These are phyloP conservation scores for Eretmochelys imbricata DNA, from an alignment of 2,113 vertebrate genomes.

Conservation along the genomic window DNA sequence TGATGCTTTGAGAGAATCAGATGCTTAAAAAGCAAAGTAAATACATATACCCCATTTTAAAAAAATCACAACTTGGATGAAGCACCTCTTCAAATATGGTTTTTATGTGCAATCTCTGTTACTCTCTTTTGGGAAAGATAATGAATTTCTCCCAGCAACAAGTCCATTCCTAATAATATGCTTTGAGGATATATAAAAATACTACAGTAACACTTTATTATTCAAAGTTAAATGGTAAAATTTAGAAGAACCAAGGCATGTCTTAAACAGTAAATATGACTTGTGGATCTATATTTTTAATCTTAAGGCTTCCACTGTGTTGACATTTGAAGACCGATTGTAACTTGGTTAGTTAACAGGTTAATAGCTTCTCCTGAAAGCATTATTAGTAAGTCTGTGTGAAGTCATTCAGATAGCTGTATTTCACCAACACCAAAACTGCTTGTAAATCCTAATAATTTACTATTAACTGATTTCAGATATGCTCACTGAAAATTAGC, in stretches of 20 bases:
- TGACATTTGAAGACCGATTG: constrained; percentile 14
- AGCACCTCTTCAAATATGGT: neutral
- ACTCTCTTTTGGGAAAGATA: neutral
- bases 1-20: constrained; percentile 18
- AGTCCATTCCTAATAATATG: neutral
- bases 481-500: neutral
- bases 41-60: too few relatives aligned
- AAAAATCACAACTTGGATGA: neutral
- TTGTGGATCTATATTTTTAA: neutral
- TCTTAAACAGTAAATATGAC: neutral
- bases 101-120: neutral
- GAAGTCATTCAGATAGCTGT: neutral
- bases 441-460: neutral
- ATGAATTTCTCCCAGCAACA: neutral
- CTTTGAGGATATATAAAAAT: neutral
- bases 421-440: neutral
- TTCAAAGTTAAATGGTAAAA: neutral
- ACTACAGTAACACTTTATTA: neutral
- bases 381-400: neutral
- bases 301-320: neutral
- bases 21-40: neutral
- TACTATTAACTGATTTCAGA: neutral
- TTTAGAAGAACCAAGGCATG: neutral
- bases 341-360: neutral
- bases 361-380: constrained; percentile 6